Base-by-base conservation (phyloP, 1,140 invertebrate species). In the Brachionus plicatilis region DNA sequence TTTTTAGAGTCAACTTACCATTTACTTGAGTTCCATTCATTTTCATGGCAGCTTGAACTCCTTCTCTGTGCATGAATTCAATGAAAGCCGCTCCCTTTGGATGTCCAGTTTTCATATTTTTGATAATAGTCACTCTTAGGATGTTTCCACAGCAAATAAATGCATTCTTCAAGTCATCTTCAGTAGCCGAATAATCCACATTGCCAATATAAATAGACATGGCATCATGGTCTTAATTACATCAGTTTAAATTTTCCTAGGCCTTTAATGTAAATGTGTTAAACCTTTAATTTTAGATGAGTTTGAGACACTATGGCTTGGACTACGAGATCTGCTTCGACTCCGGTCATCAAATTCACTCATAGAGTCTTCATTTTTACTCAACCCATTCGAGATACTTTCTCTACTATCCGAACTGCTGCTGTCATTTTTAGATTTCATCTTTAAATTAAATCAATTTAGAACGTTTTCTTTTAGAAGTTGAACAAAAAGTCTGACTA, bases 71-170 rank as follows among this genome's bases (percentile, higher is more conserved):
- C 17, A 94, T 94, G 92, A 99, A 99, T 91, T 99, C 97, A 88
- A 99, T 96, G 88, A 99, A 99, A 0, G 97, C 98, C 93, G 98
- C 99, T n/a, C 96, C 96, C 92, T 99, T 99, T 0, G 97, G 97
- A 91, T 98, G 96, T 0, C 97, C 96, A 90, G 96, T 95, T 91
- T 94, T 98, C 91, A 98, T 98, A 91, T 99, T 98, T 91, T 95
- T 98, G 84, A 98, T 92, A 88, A 99, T 99, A 65, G 97, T 99
- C 82, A 99, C 96, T 89, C 97, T 92, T 90, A 98, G 98, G 70
- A 99, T 95, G 85, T 95, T 96, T 41, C 97, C 97, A 91, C 97
- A 99, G 14, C 96, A 96, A 91, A 98, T 96, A 90, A 99, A 99
- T 91, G 99, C 97, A 87, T 95, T 94, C 88, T 99, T 97, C 47